Percentiles rank a stretch among this genome's conserved stretches.
Conservation (phyloP, 2,113 vertebrate species). For the Leptocoma aspasia region DNA sequence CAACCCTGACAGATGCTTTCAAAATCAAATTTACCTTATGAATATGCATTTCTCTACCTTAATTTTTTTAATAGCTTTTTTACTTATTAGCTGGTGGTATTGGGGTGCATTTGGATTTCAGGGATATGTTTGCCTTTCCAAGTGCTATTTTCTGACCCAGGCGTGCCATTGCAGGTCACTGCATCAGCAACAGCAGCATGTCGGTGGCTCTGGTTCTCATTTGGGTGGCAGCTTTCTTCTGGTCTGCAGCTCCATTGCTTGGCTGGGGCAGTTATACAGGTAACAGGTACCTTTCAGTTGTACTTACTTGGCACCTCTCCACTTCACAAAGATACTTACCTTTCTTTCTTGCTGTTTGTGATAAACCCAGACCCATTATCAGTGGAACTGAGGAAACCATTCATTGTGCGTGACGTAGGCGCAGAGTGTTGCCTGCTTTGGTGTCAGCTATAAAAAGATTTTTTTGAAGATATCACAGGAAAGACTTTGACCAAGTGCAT, state of each 20-base stretch:
- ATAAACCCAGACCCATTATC: not conserved
- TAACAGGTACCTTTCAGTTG: constrained; percentile 31
- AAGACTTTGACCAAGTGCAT: not conserved
- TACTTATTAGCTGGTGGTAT: not conserved
- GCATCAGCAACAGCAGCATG: constrained; percentile 79
- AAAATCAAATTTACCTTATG: not conserved
- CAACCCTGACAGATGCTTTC: not conserved
- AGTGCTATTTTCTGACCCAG: not conserved
- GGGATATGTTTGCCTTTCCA: not conserved
- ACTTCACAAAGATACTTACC: not conserved
- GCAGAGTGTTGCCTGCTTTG: not conserved
- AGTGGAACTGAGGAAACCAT: not conserved
- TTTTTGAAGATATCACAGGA: not conserved
- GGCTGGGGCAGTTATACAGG: constrained; percentile 92
- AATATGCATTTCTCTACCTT: not conserved
- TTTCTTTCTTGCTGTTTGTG: not conserved
- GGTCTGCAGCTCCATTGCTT: constrained; percentile 83
- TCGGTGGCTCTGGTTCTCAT: constrained; percentile 76
- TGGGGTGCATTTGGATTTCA: not conserved
- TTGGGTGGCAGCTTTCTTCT: constrained; percentile 84
- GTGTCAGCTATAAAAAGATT: not conserved
- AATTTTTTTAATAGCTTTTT: not conserved
- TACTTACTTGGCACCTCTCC: not conserved
- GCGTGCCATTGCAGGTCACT: constrained; percentile 70
- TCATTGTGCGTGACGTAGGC: accelerated